Conservation (phyloP, 2,888 invertebrate species). For the Hemistola chrysoprasaria region DNA sequence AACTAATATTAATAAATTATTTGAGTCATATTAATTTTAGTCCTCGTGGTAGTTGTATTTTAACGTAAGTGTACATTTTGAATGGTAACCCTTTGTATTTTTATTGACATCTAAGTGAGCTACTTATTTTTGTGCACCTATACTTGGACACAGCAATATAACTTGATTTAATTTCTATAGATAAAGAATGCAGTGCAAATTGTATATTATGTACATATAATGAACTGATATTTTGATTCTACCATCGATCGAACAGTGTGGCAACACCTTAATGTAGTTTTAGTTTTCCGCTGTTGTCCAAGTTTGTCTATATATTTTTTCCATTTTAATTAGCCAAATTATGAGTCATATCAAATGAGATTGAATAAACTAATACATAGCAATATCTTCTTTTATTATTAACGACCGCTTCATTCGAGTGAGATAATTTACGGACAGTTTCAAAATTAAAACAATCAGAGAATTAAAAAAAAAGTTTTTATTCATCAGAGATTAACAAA, state of each 20-base stretch:
- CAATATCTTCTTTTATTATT: constrained; percentile 32
- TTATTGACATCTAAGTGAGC: constrained; percentile 41
- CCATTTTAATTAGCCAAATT: constrained; percentile 76
- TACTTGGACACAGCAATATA: constrained; percentile 37
- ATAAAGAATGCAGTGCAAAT: constrained; percentile 6
- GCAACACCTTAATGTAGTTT: too few relatives aligned
- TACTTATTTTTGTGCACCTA: constrained; percentile 51
- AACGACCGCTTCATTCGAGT: background rate
- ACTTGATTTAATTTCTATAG: background rate
- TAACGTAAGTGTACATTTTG: constrained; percentile 58
- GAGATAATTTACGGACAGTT: too few relatives aligned
- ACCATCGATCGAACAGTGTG: background rate
- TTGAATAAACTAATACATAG: constrained; percentile 73
- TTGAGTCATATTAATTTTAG: constrained; percentile 33
- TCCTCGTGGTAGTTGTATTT: constrained; percentile 48
- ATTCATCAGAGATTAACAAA: too few relatives aligned
- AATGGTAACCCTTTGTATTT: constrained; percentile 42
- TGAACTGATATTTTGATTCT: too few relatives aligned
- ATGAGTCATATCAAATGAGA: constrained; percentile 80
- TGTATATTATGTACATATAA: too few relatives aligned
- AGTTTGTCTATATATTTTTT: constrained; percentile 49
- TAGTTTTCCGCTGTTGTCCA: constrained; percentile 41
- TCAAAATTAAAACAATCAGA: too few relatives aligned
- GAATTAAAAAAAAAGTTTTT: too few relatives aligned
- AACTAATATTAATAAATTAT: constrained; percentile 32